Evolutionary conservation across 1,140 invertebrate genomes (phyloP), one percentile per base, ranked within the genome.

Genomic region (Marisa cornuarietis): DNA sequence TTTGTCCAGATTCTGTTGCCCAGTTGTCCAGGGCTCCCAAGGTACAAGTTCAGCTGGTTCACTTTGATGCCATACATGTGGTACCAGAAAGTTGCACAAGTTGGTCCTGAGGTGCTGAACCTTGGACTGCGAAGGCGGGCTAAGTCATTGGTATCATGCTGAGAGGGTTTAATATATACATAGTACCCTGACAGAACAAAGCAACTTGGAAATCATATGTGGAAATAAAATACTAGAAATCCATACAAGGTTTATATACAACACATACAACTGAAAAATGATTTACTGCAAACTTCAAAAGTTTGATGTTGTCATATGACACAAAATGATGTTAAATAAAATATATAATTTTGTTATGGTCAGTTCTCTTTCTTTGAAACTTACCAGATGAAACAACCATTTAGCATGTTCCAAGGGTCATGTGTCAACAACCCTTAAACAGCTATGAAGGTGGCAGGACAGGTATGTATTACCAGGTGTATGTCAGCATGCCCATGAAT

Each of bases 11-110:
- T 65, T 11, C 72, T 63, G 10, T 58, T 63, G n/a, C 77, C 79
- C 11, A 65, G 52, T 13, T 61, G 49, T 6, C 76, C 63, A 51
- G 14, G 63, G 42, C 63, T n/a, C 31, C 76, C 65, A 11, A 85
- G 22, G 84, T 89, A 84, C 87, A 92, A 86, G 87, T 90, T 83
- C 71, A 89, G 83, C 4, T 76, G 83, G 69, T 85, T 85, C 54
- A 88, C 83, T 54, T 79, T 78, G 18, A n/a, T 62, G 31, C 88
- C 88, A 66, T 85, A 85, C 87, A 89, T 89, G 83, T 87, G 84
- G 78, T 86, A 88, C 87, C 86, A 88, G 84, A 89, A 88, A 14
- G 81, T 78, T 26, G 88, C 66, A 76, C 88, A 88, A 16, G 78
- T 77, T 8, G 76, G 49, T 54, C 81, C 78, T 22, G 26, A 24